Evolutionary conservation across 1,140 invertebrate species (phyloP).

Genomic region (Pseudachorutes palmiensis): DNA sequence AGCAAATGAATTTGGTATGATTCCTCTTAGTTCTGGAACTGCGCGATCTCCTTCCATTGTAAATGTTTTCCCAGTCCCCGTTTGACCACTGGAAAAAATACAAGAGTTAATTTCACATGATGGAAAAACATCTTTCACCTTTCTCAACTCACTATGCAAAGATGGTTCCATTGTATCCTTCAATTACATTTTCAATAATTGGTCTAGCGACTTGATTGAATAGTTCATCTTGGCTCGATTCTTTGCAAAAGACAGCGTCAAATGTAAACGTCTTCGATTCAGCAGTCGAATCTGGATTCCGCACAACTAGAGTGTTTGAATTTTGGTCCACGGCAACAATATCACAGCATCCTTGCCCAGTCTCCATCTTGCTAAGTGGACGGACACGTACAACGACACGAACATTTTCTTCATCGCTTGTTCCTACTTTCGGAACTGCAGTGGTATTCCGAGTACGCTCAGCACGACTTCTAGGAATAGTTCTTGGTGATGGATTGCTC

Average conservation of each 20-base stretch:
- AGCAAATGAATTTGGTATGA: slow-evolving; percentile 71
- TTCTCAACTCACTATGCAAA: slow-evolving; percentile 52
- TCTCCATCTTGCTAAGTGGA: slow-evolving; percentile 73
- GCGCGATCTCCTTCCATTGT: slow-evolving; percentile 66
- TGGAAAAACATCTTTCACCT: background rate
- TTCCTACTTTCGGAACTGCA: background rate
- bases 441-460: background rate
- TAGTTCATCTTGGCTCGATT: slow-evolving; percentile 51
- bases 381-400: slow-evolving; percentile 82
- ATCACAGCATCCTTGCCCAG: slow-evolving; percentile 50
- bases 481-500: background rate
- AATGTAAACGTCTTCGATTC: slow-evolving; percentile 63
- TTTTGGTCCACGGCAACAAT: slow-evolving; percentile 59
- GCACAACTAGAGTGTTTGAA: slow-evolving; percentile 62
- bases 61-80: slow-evolving; percentile 24
- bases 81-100: slow-evolving; percentile 20
- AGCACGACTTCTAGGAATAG: background rate
- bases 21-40: slow-evolving; percentile 74
- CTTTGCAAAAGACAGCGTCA: slow-evolving; percentile 51
- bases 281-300: slow-evolving; percentile 56
- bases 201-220: slow-evolving; percentile 65
- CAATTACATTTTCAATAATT: slow-evolving; percentile 62
- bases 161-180: slow-evolving; percentile 62
- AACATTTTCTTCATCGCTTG: slow-evolving; percentile 47
- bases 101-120: background rate